A percentile compares a stretch with the other conserved stretches of the same genome.
These are phyloP conservation scores for Papio anubis DNA, from an alignment of 2,113 vertebrate species.

Conservation along the genomic window DNA sequence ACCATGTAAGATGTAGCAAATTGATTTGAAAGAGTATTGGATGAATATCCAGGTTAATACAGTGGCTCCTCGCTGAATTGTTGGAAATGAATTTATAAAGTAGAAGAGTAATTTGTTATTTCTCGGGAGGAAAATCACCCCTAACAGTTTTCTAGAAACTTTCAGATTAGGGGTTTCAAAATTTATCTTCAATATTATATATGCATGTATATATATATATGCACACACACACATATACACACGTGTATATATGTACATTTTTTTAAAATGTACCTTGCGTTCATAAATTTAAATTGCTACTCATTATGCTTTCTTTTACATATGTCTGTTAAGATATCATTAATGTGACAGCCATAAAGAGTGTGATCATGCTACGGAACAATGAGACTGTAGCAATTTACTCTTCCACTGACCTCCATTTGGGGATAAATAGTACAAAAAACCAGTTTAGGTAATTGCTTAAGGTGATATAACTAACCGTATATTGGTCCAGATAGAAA, in stretches of 20 bases:
- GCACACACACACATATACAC: accelerated
- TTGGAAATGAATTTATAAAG: slow-evolving; percentile 47
- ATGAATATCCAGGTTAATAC: slow-evolving; percentile 51
- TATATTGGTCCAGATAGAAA: background rate
- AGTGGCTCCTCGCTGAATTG: background rate
- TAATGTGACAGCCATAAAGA: background rate
- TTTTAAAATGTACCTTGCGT: background rate
- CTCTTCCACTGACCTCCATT: background rate
- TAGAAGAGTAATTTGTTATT: slow-evolving; percentile 30
- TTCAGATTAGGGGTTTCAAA: background rate
- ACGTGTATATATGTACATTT: background rate
- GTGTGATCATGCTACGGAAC: background rate
- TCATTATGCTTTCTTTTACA: background rate
- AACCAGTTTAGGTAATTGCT: background rate
- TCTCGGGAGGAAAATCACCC: background rate
- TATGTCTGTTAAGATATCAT: background rate
- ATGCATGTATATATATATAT: too few species aligned
- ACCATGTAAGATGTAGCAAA: slow-evolving; percentile 39
- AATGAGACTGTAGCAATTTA: background rate
- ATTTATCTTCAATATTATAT: background rate
- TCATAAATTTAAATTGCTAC: background rate
- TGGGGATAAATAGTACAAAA: background rate
- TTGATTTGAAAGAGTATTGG: slow-evolving; percentile 54
- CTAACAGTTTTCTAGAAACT: background rate
- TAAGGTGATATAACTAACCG: background rate